A percentile compares a stretch with the other conserved stretches of the same genome.
These are phyloP conservation scores for Aphis gossypii DNA, from an alignment of 1,140 invertebrate genomes.

Conservation along the genomic window DNA sequence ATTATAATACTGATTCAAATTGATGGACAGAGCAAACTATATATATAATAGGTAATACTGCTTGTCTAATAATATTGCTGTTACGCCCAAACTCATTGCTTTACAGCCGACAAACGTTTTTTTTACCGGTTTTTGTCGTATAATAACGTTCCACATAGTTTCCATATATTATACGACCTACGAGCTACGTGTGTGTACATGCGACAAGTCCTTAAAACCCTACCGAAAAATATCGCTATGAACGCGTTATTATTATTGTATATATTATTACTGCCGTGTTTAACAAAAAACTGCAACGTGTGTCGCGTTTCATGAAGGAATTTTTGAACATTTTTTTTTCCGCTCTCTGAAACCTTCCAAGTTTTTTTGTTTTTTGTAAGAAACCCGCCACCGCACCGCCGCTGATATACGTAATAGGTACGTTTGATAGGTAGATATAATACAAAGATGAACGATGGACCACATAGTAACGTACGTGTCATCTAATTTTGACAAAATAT, in stretches of 20 bases:
- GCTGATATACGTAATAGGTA: neutral
- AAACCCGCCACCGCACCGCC: neutral
- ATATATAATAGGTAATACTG: neutral
- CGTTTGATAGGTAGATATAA: neutral
- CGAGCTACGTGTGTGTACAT: neutral
- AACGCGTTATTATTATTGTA: neutral
- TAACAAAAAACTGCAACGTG: constrained; percentile 7
- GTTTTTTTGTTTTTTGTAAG: neutral
- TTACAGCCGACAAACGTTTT: neutral
- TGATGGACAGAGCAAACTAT: neutral
- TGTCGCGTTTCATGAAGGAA: neutral
- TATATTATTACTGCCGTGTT: neutral
- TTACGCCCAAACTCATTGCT: neutral
- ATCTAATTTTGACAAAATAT: neutral
- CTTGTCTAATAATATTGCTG: neutral
- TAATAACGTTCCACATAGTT: neutral
- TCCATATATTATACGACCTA: neutral
- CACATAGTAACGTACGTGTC: neutral
- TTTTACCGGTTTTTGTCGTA: neutral
- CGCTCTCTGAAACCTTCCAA: neutral
- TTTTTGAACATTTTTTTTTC: neutral
- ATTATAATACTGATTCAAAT: neutral
- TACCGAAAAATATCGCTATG: neutral
- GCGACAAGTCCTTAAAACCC: neutral
- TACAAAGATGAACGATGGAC: neutral